Evolutionary conservation across 2,797 vertebrate species (phyloP).

Genomic region (Sebastes elongatus): DNA sequence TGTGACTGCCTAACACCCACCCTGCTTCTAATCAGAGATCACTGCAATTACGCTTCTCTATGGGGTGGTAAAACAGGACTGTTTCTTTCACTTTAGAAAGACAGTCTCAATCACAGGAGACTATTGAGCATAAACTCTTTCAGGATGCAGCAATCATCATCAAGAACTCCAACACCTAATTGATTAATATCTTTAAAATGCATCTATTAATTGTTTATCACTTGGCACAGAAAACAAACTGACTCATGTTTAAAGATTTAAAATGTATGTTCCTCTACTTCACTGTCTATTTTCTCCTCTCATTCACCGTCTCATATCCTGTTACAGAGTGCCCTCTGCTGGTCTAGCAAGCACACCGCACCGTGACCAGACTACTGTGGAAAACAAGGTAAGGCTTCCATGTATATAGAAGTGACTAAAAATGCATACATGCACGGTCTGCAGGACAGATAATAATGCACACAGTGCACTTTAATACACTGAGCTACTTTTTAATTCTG

Average conservation of each 20-base stretch:
- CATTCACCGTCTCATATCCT: neutral
- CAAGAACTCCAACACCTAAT: neutral
- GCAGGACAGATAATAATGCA: too few relatives aligned
- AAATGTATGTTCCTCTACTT: neutral
- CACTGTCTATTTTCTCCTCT: neutral
- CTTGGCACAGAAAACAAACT: neutral
- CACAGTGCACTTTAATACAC: too few relatives aligned
- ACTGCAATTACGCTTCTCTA: slow-evolving; percentile 32
- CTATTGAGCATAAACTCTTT: neutral
- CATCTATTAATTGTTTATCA: neutral
- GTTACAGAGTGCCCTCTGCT: slow-evolving; percentile 47
- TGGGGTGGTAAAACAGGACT: slow-evolving; percentile 15
- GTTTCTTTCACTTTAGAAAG: slow-evolving; percentile 15
- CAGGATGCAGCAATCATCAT: neutral
- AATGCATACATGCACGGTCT: neutral
- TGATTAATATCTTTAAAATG: neutral
- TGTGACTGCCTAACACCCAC: slow-evolving; percentile 1
- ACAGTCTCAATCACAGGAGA: neutral
- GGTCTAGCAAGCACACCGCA: neutral
- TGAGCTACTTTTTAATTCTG: too few relatives aligned
- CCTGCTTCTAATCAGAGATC: slow-evolving; percentile 48
- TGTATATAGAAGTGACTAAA: neutral
- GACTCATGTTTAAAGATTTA: neutral
- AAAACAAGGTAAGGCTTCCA: neutral
- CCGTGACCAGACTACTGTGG: neutral